A percentile compares a stretch with the other conserved stretches of the same genome.
Conservation (phyloP, 2,113 vertebrate genomes). For the Piaya cayana region DNA sequence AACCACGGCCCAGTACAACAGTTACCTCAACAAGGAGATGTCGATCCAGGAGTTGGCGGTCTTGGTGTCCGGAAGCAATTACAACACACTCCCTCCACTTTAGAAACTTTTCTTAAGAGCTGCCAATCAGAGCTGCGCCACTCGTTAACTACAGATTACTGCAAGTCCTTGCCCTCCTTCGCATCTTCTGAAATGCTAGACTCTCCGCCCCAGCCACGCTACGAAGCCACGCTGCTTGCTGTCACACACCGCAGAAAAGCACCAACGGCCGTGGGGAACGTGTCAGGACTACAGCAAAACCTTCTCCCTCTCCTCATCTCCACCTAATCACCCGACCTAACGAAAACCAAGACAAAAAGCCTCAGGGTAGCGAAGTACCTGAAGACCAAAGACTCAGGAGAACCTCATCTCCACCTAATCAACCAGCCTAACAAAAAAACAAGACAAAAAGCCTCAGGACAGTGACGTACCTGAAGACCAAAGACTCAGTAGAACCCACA, state of each 20-base stretch:
- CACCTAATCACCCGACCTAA: background rate
- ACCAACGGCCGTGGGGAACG: background rate
- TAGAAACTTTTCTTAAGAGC: conserved; percentile 16
- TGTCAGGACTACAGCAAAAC: background rate
- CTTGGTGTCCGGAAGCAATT: conserved; percentile 85
- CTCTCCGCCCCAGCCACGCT: conserved; percentile 49
- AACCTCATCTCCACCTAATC: no score
- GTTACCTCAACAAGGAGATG: conserved; percentile 93
- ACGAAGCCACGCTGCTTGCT: conserved; percentile 21
- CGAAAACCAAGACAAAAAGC: background rate
- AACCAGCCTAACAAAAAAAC: no score
- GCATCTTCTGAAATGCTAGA: background rate
- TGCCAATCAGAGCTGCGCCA: conserved; percentile 33
- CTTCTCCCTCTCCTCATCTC: background rate
- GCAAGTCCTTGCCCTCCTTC: conserved; percentile 41
- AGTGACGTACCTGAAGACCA: conserved; percentile 1
- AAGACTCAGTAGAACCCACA: background rate
- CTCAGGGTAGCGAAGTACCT: background rate
- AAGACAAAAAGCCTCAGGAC: conserved; percentile 1
- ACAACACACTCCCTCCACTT: conserved; percentile 9
- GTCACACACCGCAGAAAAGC: background rate
- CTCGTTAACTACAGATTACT: conserved; percentile 34
- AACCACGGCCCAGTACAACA: conserved; percentile 84
- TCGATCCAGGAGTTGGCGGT: conserved; percentile 94
- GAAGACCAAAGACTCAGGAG: background rate